Evolutionary conservation across 2,797 vertebrate species (phyloP).

Genomic region (Pseudochromis fuscus): DNA sequence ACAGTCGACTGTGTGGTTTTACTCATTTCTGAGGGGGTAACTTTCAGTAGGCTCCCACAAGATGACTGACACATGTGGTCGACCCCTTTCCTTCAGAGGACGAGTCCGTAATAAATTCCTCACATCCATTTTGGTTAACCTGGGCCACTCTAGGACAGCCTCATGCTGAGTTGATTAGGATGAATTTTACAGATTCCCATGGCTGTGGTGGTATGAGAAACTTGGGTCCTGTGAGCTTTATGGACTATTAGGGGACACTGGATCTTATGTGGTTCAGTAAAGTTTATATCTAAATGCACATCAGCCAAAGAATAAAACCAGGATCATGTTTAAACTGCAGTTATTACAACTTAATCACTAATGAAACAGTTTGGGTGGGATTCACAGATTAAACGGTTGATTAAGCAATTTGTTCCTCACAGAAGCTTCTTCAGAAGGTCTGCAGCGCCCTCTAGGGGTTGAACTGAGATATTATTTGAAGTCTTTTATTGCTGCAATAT

Average conservation of each 20-base stretch:
- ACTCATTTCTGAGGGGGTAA: constrained; percentile 11
- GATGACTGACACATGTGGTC: constrained; percentile 28
- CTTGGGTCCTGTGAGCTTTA: background rate
- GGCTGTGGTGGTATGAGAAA: constrained; percentile 3
- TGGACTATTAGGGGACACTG: background rate
- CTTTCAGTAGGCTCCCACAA: background rate
- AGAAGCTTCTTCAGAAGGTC: background rate
- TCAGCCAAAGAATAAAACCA: background rate
- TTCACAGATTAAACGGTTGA: background rate
- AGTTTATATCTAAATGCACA: background rate
- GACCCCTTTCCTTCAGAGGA: constrained; percentile 15
- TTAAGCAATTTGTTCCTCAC: background rate
- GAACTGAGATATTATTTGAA: background rate
- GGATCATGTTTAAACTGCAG: background rate
- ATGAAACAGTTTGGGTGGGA: background rate
- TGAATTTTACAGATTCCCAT: constrained; percentile 10
- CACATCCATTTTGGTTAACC: constrained; percentile 38
- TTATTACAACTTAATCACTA: background rate
- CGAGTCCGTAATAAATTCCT: constrained; percentile 27
- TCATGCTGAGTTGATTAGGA: constrained; percentile 35
- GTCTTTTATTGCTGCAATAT: no score
- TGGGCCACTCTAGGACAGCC: constrained; percentile 9
- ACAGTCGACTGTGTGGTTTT: background rate
- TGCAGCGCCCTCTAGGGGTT: constrained; percentile 13
- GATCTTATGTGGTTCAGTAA: background rate